Conservation (phyloP, 2,797 vertebrate genomes). For the Petrocephalus sullivani region DNA sequence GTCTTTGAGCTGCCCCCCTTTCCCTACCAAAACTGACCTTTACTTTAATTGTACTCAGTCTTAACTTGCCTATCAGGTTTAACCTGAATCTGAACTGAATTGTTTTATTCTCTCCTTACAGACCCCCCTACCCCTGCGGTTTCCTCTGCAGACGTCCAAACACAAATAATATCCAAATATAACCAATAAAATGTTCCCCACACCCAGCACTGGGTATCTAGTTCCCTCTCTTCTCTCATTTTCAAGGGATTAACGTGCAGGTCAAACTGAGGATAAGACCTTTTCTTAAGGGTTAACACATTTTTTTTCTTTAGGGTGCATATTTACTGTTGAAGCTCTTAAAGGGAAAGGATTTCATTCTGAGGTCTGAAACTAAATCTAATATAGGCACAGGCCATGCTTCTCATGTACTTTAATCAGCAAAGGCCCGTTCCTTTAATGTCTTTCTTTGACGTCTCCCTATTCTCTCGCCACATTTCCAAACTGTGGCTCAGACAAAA, state of each 20-base stretch:
- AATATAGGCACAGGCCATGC: background rate
- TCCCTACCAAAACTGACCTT: background rate
- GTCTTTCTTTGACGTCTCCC: background rate
- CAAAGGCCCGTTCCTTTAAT: background rate
- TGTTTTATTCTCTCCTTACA: background rate
- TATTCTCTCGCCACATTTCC: background rate
- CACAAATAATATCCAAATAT: background rate
- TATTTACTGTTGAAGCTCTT: background rate
- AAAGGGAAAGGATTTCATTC: background rate
- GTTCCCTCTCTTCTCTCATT: background rate
- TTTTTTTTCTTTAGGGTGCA: background rate
- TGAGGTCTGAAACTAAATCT: background rate
- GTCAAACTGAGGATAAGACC: background rate
- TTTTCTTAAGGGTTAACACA: background rate
- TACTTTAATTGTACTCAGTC: background rate
- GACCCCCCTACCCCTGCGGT: background rate
- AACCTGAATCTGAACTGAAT: background rate
- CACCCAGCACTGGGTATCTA: background rate
- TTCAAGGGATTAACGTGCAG: background rate
- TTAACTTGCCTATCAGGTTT: background rate
- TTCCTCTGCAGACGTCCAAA: background rate
- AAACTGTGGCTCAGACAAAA: slow-evolving; percentile 2
- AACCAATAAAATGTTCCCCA: background rate
- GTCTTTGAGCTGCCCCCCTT: background rate
- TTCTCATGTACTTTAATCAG: background rate